Evolutionary conservation across 2,888 invertebrate genomes (phyloP).

Genomic region (Saturnia pavonia): DNA sequence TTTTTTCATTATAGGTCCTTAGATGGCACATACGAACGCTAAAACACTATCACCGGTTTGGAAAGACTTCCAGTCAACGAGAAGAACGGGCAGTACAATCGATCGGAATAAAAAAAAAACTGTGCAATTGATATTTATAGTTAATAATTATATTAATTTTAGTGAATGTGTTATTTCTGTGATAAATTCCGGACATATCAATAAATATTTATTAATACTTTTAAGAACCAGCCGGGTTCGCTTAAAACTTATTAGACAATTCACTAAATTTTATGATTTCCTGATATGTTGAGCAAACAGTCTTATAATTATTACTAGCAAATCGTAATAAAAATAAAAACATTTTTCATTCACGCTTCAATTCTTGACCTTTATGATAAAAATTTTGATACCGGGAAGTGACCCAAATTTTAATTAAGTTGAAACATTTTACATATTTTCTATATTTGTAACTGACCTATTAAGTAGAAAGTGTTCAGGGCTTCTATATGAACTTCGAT

Average conservation of each 20-base stretch:
- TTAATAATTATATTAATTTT: too few species aligned
- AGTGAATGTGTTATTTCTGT: too few species aligned
- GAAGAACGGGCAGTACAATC: too few species aligned
- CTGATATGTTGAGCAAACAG: neutral
- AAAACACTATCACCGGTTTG: too few species aligned
- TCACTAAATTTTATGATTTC: neutral
- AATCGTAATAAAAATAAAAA: too few species aligned
- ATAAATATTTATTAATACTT: constrained; percentile 22
- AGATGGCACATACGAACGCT: too few species aligned
- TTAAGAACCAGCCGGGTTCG: neutral
- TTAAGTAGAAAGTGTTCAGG: neutral
- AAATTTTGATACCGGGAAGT: constrained; percentile 43
- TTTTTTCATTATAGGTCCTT: too few species aligned
- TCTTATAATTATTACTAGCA: too few species aligned
- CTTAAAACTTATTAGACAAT: neutral
- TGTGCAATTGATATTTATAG: too few species aligned
- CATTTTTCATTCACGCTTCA: constrained; percentile 30
- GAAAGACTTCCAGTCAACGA: too few species aligned
- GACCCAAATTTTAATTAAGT: constrained; percentile 37
- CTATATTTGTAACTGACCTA: neutral
- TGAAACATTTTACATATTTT: neutral
- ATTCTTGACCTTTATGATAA: constrained; percentile 42
- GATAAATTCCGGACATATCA: constrained; percentile 9
- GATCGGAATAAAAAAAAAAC: too few species aligned
- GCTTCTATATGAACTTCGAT: neutral